These are phyloP conservation scores for Ispidina picta DNA, from an alignment of 2,797 vertebrate species.

Conservation along the genomic window DNA sequence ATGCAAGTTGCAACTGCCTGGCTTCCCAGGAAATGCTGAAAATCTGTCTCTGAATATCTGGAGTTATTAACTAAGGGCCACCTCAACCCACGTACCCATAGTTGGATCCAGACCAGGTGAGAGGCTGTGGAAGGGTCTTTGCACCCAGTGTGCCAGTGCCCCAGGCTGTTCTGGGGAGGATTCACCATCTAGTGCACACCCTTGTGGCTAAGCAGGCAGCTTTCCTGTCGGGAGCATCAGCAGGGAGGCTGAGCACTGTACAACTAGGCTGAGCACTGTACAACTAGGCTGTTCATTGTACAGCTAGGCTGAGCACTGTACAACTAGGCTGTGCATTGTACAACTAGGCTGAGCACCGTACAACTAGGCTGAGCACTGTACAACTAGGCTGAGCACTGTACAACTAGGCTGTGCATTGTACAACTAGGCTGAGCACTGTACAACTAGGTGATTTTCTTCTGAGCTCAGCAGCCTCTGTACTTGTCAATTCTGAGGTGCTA, in stretches of 20 bases:
- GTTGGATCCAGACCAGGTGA: not conserved
- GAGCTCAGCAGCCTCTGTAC: conserved; percentile 20
- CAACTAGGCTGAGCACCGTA: not conserved
- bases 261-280: fast-evolving
- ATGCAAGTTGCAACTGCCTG: not conserved
- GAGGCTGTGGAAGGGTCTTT: not conserved
- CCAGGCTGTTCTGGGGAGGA: not conserved
- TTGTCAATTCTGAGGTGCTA: not conserved
- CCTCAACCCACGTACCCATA: not conserved
- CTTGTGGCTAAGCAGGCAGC: not conserved
- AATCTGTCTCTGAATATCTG: not conserved
- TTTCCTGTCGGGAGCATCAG: not conserved
- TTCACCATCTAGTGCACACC: not conserved
- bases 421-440: not conserved
- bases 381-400: fast-evolving
- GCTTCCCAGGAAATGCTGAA: not conserved
- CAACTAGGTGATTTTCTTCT: fast-evolving
- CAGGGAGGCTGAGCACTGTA: not conserved
- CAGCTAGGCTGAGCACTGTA: fast-evolving
- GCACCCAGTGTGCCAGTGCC: not conserved
- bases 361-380: not conserved
- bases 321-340: not conserved
- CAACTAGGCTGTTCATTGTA: not conserved
- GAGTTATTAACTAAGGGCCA: not conserved
- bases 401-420: not conserved